phyloP scores from a whole-genome alignment of 2,797 vertebrate species.

The Scleropages formosus region DNA sequence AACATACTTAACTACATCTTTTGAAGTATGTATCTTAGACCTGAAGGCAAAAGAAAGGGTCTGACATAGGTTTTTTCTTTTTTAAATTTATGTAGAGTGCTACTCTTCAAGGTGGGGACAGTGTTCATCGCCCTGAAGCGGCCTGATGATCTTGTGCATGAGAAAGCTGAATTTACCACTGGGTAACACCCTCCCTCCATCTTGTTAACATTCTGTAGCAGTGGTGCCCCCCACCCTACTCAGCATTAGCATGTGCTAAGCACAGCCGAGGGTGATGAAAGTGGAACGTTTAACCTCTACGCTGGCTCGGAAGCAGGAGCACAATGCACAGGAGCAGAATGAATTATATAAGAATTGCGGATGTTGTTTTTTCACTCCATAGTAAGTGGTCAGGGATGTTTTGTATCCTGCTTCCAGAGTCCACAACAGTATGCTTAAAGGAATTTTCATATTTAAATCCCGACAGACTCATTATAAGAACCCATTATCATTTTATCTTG shows the following conservation, averaged over 20 bases:
- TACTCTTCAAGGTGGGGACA: too few relatives aligned
- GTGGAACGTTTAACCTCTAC: slow-evolving; percentile 10
- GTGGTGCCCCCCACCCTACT: neutral
- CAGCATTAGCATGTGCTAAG: slow-evolving; percentile 16
- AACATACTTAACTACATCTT: too few relatives aligned
- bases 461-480: slow-evolving; percentile 24
- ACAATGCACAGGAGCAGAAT: neutral
- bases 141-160: neutral
- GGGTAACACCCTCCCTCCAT: neutral
- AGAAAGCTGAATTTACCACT: neutral
- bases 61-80: too few relatives aligned
- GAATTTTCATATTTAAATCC: slow-evolving; percentile 8
- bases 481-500: neutral
- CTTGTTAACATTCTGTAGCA: slow-evolving; percentile 7
- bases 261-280: neutral
- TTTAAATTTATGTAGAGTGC: too few relatives aligned
- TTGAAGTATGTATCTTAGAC: too few relatives aligned
- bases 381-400: slow-evolving; percentile 13
- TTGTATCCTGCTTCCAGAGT: neutral
- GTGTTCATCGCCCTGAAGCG: neutral
- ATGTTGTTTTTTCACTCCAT: slow-evolving; percentile 4
- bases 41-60: too few relatives aligned
- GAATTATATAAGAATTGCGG: slow-evolving; percentile 10
- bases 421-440: too few relatives aligned
- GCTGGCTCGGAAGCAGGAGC: neutral